Conservation (phyloP, 2,888 invertebrate species). For the Napeogenes sylphis region DNA sequence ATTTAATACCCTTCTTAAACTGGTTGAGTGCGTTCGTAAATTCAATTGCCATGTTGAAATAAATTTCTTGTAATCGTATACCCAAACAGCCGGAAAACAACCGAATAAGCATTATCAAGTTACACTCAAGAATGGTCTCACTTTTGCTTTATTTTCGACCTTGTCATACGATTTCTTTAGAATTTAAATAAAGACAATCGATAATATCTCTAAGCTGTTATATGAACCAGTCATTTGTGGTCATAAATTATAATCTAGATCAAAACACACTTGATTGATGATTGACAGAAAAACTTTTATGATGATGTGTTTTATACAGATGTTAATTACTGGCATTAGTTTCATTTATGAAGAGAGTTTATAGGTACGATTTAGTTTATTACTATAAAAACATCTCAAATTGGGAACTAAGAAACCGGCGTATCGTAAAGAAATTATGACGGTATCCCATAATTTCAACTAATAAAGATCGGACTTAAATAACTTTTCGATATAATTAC, state of each 20-base stretch:
- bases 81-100: constrained; percentile 74
- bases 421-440: constrained; percentile 62
- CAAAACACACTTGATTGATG: constrained; percentile 42
- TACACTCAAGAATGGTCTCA: constrained; percentile 62
- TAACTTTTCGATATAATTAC: constrained; percentile 23
- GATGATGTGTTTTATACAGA: constrained; percentile 58
- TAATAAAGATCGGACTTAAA: constrained; percentile 51
- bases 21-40: constrained; percentile 61
- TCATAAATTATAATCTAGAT: constrained; percentile 32
- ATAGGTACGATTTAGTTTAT: constrained; percentile 67
- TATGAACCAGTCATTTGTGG: constrained; percentile 28
- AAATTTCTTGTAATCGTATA: constrained; percentile 77
- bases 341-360: constrained; percentile 72
- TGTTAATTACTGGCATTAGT: constrained; percentile 68
- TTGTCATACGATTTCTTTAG: constrained; percentile 43
- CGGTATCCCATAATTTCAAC: constrained; percentile 55
- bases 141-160: constrained; percentile 56
- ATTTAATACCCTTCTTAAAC: constrained; percentile 57
- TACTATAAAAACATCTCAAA: constrained; percentile 63
- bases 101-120: constrained; percentile 74
- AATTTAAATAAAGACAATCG: constrained; percentile 47
- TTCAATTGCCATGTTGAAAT: constrained; percentile 73
- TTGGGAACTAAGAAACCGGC: constrained; percentile 49
- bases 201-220: constrained; percentile 33
- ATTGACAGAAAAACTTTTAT: constrained; percentile 47